These are phyloP conservation scores for Esox masquinongy DNA, from an alignment of 2,797 vertebrate species.

Conservation along the genomic window DNA sequence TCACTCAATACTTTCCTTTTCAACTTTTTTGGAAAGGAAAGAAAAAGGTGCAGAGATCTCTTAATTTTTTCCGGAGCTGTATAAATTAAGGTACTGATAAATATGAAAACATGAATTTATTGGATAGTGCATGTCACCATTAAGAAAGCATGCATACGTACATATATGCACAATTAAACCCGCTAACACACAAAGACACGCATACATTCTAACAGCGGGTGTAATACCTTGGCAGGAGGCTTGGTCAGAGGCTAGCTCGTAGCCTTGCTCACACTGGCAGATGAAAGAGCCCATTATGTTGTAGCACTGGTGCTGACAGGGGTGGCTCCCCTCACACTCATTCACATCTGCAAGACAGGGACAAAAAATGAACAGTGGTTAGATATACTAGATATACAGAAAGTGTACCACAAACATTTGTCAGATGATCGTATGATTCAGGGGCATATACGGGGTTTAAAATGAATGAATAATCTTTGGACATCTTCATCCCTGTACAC, in stretches of 20 bases:
- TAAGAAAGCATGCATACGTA: background rate
- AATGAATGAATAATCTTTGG: too few species aligned
- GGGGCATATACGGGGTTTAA: too few species aligned
- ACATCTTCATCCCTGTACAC: too few species aligned
- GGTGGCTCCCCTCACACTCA: constrained; percentile 73
- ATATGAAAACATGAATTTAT: background rate
- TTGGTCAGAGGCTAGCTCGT: constrained; percentile 80
- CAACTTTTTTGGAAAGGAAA: too few species aligned
- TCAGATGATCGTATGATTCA: too few species aligned
- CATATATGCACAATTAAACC: background rate
- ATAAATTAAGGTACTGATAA: background rate
- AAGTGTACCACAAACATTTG: too few species aligned
- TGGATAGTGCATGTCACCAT: background rate
- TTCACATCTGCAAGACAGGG: constrained; percentile 73
- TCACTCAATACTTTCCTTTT: too few species aligned
- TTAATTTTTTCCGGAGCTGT: too few species aligned
- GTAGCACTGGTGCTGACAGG: constrained; percentile 74
- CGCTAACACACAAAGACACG: background rate
- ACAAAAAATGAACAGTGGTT: background rate
- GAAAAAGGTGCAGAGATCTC: too few species aligned
- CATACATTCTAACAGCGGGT: background rate
- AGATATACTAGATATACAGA: too few species aligned
- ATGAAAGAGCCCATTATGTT: constrained; percentile 81
- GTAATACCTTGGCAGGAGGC: constrained; percentile 82
- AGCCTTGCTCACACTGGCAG: constrained; percentile 83